phyloP scores from a whole-genome alignment of 2,797 vertebrate genomes.

The Alauda arvensis region DNA sequence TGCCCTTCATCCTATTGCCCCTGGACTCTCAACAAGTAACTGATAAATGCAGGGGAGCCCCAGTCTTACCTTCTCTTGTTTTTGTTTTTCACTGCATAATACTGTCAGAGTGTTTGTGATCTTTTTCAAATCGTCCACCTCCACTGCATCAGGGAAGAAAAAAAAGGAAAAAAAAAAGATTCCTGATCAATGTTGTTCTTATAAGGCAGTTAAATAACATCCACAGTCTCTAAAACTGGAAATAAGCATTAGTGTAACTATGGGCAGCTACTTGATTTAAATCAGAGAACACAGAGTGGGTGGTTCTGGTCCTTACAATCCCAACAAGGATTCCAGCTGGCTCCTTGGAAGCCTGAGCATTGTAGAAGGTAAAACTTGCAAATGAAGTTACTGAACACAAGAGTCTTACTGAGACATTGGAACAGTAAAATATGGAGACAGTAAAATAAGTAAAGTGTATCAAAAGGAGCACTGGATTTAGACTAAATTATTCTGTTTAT shows the following conservation, averaged over 20 bases:
- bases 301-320: neutral
- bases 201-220: neutral
- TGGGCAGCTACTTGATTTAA: neutral
- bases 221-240: neutral
- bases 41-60: neutral
- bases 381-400: neutral
- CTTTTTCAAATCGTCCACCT: conserved; percentile 97
- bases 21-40: neutral
- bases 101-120: conserved; percentile 90
- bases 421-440: neutral
- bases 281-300: neutral
- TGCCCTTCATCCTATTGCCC: neutral
- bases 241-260: neutral
- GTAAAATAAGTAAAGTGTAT: neutral
- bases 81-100: conserved; percentile 96
- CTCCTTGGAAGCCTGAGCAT: neutral
- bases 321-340: neutral
- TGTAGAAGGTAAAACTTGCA: neutral
- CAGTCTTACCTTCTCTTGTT: conserved; percentile 93
- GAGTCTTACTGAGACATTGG: neutral
- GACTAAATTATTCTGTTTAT: too few species aligned
- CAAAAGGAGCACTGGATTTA: neutral
- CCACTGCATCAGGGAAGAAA: conserved; percentile 76
- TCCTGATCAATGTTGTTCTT: neutral
- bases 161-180: neutral